Conservation (phyloP, 2,113 vertebrate genomes). For the Pseudorectes ferrugineus region DNA sequence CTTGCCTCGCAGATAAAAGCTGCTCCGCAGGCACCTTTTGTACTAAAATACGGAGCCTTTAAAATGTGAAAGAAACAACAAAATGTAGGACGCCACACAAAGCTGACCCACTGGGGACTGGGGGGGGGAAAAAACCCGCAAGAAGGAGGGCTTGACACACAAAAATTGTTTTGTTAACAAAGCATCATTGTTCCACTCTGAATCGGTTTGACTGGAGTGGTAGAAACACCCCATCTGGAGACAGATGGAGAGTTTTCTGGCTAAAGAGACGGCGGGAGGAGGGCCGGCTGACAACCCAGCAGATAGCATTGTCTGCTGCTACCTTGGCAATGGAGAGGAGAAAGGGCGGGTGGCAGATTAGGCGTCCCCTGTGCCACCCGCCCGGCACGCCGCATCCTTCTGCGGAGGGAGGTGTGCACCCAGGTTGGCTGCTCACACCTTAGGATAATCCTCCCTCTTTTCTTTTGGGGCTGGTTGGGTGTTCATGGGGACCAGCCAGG, state of each 20-base stretch:
- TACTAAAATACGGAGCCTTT: slow-evolving; percentile 35
- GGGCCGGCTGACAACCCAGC: slow-evolving; percentile 30
- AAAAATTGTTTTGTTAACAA: slow-evolving; percentile 64
- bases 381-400: neutral
- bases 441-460: fast-evolving
- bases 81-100: slow-evolving; percentile 57
- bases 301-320: slow-evolving; percentile 53
- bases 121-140: neutral
- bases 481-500: fast-evolving
- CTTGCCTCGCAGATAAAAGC: slow-evolving; percentile 31
- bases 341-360: neutral
- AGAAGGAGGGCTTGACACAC: slow-evolving; percentile 18
- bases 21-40: slow-evolving; percentile 42
- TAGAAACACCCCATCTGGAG: slow-evolving; percentile 68
- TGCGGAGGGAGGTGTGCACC: neutral
- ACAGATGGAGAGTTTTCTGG: slow-evolving; percentile 58
- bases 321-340: slow-evolving; percentile 42
- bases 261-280: slow-evolving; percentile 9
- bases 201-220: slow-evolving; percentile 53
- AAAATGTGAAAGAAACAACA: slow-evolving; percentile 57
- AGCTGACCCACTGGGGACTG: slow-evolving; percentile 46
- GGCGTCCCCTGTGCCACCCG: neutral
- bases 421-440: neutral
- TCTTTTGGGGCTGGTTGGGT: neutral
- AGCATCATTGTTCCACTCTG: slow-evolving; percentile 47